phyloP scores from a whole-genome alignment of 1,140 invertebrate species.

The Macrobrachium rosenbergii region DNA sequence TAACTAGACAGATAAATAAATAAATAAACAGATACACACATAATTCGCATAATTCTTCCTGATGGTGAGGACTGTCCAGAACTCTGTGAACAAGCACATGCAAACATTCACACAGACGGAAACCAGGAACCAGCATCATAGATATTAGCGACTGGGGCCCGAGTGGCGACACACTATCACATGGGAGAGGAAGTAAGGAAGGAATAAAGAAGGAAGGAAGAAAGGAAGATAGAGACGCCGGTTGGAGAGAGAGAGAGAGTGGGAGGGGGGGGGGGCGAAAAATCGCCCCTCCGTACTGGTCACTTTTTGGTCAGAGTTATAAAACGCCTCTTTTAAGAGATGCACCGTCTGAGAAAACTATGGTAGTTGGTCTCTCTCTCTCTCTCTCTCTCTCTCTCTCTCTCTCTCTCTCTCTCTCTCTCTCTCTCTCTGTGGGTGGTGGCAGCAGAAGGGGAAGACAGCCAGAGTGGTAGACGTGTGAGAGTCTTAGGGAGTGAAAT shows the following conservation, averaged over 20 bases:
- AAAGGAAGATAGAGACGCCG: not conserved
- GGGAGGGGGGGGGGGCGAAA: not conserved
- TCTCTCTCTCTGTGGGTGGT: not conserved
- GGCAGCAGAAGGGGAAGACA: too few relatives aligned
- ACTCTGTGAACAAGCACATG: not conserved
- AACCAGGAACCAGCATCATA: not conserved
- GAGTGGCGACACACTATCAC: too few relatives aligned
- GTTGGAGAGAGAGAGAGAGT: not conserved
- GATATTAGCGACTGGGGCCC: not conserved
- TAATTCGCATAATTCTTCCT: not conserved
- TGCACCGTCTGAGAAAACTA: not conserved
- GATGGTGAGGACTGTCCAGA: too few relatives aligned
- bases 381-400: not conserved
- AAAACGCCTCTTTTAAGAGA: not conserved
- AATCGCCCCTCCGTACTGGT: too few relatives aligned
- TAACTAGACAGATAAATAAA: not conserved
- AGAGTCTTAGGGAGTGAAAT: too few relatives aligned
- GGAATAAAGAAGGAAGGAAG: not conserved
- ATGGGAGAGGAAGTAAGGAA: not conserved
- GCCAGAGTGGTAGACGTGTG: too few relatives aligned
- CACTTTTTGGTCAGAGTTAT: too few relatives aligned
- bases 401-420: not conserved
- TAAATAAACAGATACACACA: not conserved
- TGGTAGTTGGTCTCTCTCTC: not conserved
- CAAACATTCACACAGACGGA: not conserved